A percentile compares a stretch with the other conserved stretches of the same genome.
Conservation (phyloP, 2,113 vertebrate species). For the Galemys pyrenaicus region DNA sequence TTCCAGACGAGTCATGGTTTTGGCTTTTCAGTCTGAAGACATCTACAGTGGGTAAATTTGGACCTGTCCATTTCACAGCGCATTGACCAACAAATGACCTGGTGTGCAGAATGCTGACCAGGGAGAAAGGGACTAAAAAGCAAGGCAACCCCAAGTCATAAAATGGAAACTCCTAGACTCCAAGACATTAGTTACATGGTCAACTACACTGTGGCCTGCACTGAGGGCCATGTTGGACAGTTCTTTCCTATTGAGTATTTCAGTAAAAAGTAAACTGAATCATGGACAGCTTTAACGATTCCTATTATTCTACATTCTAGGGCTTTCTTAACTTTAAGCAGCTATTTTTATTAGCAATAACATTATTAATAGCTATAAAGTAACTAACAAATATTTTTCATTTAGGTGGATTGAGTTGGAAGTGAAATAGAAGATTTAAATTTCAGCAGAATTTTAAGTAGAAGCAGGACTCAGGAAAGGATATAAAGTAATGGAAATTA, state of each 20-base stretch:
- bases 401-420: not conserved
- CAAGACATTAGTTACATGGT: not conserved
- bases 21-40: slow-evolving; percentile 47
- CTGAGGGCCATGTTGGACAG: not conserved
- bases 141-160: not conserved
- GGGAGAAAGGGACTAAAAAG: not conserved
- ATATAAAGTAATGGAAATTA: slow-evolving; percentile 4
- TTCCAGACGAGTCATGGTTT: slow-evolving; percentile 43
- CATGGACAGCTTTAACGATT: not conserved
- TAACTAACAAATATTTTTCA: not conserved
- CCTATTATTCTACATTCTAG: not conserved
- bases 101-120: not conserved
- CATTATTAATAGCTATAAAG: not conserved
- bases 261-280: not conserved
- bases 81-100: slow-evolving; percentile 13
- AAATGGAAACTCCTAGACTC: not conserved
- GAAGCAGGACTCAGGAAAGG: not conserved
- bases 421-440: not conserved
- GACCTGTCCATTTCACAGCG: not conserved
- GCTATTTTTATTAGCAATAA: not conserved
- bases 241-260: slow-evolving; percentile 19
- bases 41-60: not conserved
- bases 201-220: not conserved
- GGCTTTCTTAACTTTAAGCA: slow-evolving; percentile 6
- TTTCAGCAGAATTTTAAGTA: slow-evolving; percentile 23